A percentile compares a stretch with the other conserved stretches of the same genome.
phyloP scores from a whole-genome alignment of 2,113 vertebrate species.

The Coptodon rendalli region DNA sequence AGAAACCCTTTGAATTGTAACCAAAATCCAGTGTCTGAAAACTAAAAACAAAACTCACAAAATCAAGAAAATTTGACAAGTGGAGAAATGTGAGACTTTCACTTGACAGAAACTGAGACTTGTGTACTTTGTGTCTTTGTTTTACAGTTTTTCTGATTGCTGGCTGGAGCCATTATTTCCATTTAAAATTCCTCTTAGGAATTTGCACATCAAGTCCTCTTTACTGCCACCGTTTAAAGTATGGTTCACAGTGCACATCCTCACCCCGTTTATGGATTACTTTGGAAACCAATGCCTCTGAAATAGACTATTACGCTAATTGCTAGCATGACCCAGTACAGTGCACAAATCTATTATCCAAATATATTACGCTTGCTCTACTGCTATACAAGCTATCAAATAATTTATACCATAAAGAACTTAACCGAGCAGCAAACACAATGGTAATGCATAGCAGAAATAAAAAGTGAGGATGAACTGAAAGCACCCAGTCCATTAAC shows the following conservation, averaged over 20 bases:
- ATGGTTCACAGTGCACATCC: not conserved
- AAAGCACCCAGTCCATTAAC: slow-evolving; percentile 27
- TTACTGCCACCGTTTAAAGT: not conserved
- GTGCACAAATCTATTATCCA: slow-evolving; percentile 12
- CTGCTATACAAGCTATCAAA: not conserved
- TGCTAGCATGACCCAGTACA: slow-evolving; percentile 9
- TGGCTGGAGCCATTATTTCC: not conserved
- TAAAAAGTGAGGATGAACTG: not conserved
- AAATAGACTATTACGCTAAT: slow-evolving; percentile 31
- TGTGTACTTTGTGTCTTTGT: not conserved
- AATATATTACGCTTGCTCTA: not conserved
- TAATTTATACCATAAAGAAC: slow-evolving; percentile 1
- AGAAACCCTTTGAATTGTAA: not conserved
- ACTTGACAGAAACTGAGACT: not conserved
- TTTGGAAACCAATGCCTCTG: not conserved
- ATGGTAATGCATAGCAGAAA: not conserved
- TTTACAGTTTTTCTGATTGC: not conserved
- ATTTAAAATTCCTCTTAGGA: not conserved
- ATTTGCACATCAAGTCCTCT: not conserved
- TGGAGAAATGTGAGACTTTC: not conserved
- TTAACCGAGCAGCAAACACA: not conserved
- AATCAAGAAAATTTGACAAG: not conserved
- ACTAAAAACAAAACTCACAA: not conserved
- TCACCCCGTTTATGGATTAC: slow-evolving; percentile 1
- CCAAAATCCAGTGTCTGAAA: not conserved